Base-by-base conservation (phyloP, 2,113 vertebrate species). In the Cyanistes caeruleus region DNA sequence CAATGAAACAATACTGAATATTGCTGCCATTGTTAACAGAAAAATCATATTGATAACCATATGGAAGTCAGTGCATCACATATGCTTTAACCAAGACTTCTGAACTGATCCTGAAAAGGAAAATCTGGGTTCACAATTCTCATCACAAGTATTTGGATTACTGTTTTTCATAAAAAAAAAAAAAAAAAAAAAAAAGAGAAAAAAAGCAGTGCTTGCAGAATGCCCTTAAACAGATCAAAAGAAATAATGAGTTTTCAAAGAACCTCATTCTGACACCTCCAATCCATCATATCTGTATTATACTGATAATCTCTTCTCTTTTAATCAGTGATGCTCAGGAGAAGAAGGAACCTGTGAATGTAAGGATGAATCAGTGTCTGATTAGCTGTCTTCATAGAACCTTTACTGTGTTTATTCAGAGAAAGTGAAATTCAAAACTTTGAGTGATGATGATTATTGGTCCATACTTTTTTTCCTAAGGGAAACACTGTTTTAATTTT, bases 231-330 rank as follows among this genome's bases (percentile, higher is more conserved):
- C 13, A 81, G 60, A 78, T 87, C 37, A 74, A 75, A 95, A 78
- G 59, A 88, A 91, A 86, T 51, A 92, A 55, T 56, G 52, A 76
- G 24, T 89, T 95, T 92, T 84, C 46, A 82, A 82, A 94, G 46
- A 93, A 80, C 25, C 44, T 92, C 2, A 0, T 86, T 95, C 76
- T 90, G 62, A 89, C 56, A 68, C 62, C 35, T 84, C 33, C 28
- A 93, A 51, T 81, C 28, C 65, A 82, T 94, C 64, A 55, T 82
- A 68, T 72, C 52, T 6, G 1, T 77, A 72, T 68, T 84, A 84
- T 41, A 53, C 69, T 78, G 82, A 77, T 78, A 92, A 81, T 83
- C n/a, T 67, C 33, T 49, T 87, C 52, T 82, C 48, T 87, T 90
- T 78, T 79, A 89, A 92, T 95, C 80, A 90, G 79, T 8, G 37